These are phyloP conservation scores for Leuciscus idus DNA, from an alignment of 2,113 vertebrate genomes.

Conservation along the genomic window DNA sequence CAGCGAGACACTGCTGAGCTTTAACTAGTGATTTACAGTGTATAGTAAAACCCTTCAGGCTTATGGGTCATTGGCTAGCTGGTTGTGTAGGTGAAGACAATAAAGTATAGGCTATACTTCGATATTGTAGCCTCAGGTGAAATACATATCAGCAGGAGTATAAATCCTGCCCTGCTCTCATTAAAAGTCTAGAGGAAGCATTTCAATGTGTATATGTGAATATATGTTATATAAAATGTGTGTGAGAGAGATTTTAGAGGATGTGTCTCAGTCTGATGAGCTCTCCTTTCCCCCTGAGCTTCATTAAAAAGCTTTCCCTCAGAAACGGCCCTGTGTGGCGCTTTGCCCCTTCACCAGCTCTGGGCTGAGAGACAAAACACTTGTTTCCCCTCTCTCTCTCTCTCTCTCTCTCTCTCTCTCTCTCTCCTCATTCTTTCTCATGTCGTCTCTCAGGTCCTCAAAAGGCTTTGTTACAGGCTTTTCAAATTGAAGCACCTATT, in stretches of 20 bases:
- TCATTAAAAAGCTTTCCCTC: conserved; percentile 98
- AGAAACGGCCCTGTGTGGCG: conserved; percentile 91
- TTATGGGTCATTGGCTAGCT: conserved; percentile 23
- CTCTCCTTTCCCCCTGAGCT: conserved; percentile 76
- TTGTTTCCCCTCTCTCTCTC: conserved; percentile 66
- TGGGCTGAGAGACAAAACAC: conserved; percentile 87
- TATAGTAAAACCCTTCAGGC: conserved; percentile 38
- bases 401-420: conserved; percentile 1
- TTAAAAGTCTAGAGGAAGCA: conserved; percentile 8
- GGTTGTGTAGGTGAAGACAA: conserved; percentile 25
- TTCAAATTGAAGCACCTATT: conserved; percentile 95
- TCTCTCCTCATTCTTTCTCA: conserved; percentile 21
- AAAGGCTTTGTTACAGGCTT: conserved; percentile 87
- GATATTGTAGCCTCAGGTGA: conserved; percentile 38
- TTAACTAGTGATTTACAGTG: conserved; percentile 47
- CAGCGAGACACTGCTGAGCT: background rate
- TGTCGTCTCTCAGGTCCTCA: conserved; percentile 74
- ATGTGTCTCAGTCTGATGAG: conserved; percentile 93
- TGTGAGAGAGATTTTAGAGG: conserved; percentile 86
- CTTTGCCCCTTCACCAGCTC: conserved; percentile 87
- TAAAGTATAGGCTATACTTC: conserved; percentile 8
- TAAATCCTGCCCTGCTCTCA: background rate
- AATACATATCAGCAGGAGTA: conserved; percentile 1
- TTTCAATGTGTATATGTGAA: conserved; percentile 23
- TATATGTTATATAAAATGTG: background rate